Evolutionary conservation across 2,888 invertebrate genomes (phyloP).

Genomic region (Hirtodrosophila confusa): DNA sequence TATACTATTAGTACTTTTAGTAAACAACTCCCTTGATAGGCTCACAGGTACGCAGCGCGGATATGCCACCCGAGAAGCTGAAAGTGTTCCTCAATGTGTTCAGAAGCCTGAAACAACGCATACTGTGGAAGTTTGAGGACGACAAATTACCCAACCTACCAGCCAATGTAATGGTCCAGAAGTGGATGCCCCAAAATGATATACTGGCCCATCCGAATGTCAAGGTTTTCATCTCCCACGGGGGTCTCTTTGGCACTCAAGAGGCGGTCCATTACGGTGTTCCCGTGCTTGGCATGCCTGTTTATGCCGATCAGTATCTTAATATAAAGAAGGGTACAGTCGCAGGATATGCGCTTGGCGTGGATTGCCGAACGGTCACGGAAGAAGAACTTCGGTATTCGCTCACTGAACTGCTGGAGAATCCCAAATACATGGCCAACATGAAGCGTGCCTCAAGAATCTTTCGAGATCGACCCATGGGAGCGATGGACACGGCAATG

Average conservation of each 20-base stretch:
- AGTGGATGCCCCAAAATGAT: constrained; percentile 85
- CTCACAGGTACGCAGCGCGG: constrained; percentile 81
- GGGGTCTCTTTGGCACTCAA: constrained; percentile 81
- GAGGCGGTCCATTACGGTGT: constrained; percentile 82
- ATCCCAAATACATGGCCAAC: constrained; percentile 80
- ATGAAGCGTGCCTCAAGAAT: constrained; percentile 70
- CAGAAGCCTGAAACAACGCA: constrained; percentile 80
- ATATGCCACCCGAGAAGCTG: constrained; percentile 80
- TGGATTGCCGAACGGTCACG: constrained; percentile 70
- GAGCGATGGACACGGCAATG: constrained; percentile 80
- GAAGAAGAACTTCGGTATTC: constrained; percentile 60
- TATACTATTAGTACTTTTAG: too few relatives aligned
- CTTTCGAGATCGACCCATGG: constrained; percentile 80
- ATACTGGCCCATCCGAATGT: constrained; percentile 83
- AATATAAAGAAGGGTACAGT: constrained; percentile 71
- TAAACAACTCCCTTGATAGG: constrained; percentile 60
- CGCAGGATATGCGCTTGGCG: constrained; percentile 71
- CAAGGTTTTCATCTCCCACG: constrained; percentile 83
- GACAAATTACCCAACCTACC: constrained; percentile 80
- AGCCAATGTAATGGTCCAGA: constrained; percentile 82
- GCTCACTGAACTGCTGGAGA: constrained; percentile 79
- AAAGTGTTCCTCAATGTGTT: constrained; percentile 82
- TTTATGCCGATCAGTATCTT: constrained; percentile 82
- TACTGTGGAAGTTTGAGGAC: constrained; percentile 85
- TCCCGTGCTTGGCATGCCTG: constrained; percentile 83